phyloP scores from a whole-genome alignment of 1,140 invertebrate genomes.

The Olivierus martensii region DNA sequence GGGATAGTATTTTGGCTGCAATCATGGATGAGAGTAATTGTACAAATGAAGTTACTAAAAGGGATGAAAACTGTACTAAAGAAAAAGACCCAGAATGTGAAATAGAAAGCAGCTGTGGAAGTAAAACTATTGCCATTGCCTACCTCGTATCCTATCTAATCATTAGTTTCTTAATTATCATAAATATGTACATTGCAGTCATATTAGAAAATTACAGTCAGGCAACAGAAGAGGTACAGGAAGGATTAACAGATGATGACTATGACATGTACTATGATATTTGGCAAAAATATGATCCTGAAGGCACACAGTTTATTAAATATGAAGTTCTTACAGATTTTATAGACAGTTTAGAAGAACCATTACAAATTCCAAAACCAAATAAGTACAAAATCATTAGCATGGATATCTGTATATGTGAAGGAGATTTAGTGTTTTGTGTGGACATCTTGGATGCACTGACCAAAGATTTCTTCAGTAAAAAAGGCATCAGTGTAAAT shows the following conservation, averaged over 20 bases:
- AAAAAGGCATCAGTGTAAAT: slow-evolving; percentile 49
- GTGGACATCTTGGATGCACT: slow-evolving; percentile 94
- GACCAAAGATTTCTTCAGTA: slow-evolving; percentile 79
- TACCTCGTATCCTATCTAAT: slow-evolving; percentile 92
- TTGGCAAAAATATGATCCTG: slow-evolving; percentile 96
- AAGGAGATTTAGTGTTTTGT: slow-evolving; percentile 91
- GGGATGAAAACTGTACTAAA: too few species aligned
- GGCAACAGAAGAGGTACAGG: slow-evolving; percentile 96
- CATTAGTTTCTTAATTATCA: slow-evolving; percentile 95
- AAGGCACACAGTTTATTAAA: slow-evolving; percentile 91
- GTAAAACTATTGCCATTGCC: slow-evolving; percentile 78
- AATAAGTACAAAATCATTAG: slow-evolving; percentile 98
- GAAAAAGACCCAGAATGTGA: slow-evolving; percentile 48
- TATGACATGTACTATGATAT: slow-evolving; percentile 99
- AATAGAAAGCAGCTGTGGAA: slow-evolving; percentile 57
- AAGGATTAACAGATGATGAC: slow-evolving; percentile 94
- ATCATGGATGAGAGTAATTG: slow-evolving; percentile 94
- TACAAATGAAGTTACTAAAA: slow-evolving; percentile 58
- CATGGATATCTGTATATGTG: slow-evolving; percentile 97
- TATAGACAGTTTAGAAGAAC: slow-evolving; percentile 82
- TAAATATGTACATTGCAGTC: slow-evolving; percentile 99
- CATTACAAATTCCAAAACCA: slow-evolving; percentile 90
- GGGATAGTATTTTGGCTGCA: slow-evolving; percentile 88
- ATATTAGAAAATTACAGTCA: slow-evolving; percentile 98
- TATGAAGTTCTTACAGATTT: slow-evolving; percentile 89